Evolutionary conservation across 2,113 vertebrate species (phyloP).

Genomic region (Physeter macrocephalus): DNA sequence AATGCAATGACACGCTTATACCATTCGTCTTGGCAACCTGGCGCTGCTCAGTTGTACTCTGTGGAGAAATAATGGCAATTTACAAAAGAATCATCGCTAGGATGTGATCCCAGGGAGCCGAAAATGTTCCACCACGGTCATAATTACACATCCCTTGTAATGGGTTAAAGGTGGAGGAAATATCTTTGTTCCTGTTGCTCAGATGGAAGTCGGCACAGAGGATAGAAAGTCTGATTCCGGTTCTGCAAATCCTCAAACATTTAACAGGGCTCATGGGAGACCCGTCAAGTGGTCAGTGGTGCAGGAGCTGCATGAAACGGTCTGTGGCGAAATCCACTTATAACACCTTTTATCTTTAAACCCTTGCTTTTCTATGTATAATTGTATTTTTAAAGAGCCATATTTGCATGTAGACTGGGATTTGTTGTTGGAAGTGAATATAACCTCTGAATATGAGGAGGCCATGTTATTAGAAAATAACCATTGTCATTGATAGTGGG

Average conservation of each 20-base stretch:
- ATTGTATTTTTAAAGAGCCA: background rate
- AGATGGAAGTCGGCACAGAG: background rate
- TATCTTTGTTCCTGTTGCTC: background rate
- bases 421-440: background rate
- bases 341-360: background rate
- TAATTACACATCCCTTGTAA: background rate
- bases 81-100: background rate
- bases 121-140: background rate
- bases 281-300: background rate
- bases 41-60: slow-evolving; percentile 29
- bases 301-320: background rate
- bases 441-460: background rate
- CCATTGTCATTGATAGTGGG: background rate
- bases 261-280: background rate
- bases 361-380: background rate
- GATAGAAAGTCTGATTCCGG: background rate
- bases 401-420: background rate
- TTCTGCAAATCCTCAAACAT: background rate
- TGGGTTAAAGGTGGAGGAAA: background rate
- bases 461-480: background rate
- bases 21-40: slow-evolving; percentile 55
- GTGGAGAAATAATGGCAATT: slow-evolving; percentile 42
- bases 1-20: slow-evolving; percentile 42
- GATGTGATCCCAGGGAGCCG: background rate
- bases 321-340: background rate